Conservation (phyloP, 2,888 invertebrate species). For the Pterobdella sp. region DNA sequence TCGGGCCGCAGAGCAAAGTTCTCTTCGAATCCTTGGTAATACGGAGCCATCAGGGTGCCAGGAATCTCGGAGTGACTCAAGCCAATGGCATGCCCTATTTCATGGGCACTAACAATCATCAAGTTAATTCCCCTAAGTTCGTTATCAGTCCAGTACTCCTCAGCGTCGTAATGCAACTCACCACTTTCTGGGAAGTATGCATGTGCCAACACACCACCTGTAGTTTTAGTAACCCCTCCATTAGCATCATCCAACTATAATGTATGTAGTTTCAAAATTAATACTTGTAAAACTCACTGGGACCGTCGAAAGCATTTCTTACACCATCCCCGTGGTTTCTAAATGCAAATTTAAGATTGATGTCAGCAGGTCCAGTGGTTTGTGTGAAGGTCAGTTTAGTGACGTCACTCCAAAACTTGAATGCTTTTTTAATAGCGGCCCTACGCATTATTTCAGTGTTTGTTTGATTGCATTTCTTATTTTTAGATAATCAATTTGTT, state of each 20-base stretch:
- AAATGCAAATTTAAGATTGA: conserved; percentile 43
- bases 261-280: not conserved
- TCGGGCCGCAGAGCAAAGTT: conserved; percentile 45
- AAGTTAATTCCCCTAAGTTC: conserved; percentile 41
- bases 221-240: not conserved
- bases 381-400: conserved; percentile 42
- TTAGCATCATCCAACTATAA: not conserved
- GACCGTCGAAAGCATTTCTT: conserved; percentile 46
- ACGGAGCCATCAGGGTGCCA: conserved; percentile 49
- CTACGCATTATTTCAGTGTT: conserved; percentile 35
- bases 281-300: conserved; percentile 38
- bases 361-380: conserved; percentile 41
- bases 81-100: conserved; percentile 50
- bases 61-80: conserved; percentile 46
- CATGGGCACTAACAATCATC: conserved; percentile 48
- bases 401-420: conserved; percentile 44
- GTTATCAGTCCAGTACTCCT: conserved; percentile 46
- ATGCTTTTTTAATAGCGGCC: conserved; percentile 41
- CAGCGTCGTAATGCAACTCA: conserved; percentile 49
- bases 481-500: no score
- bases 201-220: conserved; percentile 47
- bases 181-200: conserved; percentile 49
- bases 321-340: conserved; percentile 44
- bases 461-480: not conserved
- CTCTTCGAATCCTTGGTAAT: conserved; percentile 45